These are phyloP conservation scores for Alectoris magna DNA, from an alignment of 2,797 vertebrate species.

Conservation along the genomic window DNA sequence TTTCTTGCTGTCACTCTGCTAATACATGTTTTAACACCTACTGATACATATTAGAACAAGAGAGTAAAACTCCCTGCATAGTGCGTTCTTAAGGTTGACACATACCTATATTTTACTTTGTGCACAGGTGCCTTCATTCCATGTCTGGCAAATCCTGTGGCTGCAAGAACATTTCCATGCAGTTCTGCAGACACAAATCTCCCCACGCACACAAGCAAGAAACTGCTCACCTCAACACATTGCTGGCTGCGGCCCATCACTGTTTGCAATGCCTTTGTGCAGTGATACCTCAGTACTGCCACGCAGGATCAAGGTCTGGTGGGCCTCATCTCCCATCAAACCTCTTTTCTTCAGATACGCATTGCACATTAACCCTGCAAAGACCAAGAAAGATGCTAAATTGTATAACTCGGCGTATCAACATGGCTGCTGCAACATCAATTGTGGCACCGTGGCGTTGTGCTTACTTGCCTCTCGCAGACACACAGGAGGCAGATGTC, in stretches of 20 bases:
- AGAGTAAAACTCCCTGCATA: background rate
- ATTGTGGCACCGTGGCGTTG: background rate
- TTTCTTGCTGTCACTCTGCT: background rate
- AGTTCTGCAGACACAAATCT: background rate
- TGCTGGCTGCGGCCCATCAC: background rate
- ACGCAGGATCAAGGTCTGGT: background rate
- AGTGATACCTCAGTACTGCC: background rate
- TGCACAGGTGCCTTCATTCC: background rate
- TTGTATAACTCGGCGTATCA: background rate
- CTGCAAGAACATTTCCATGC: background rate
- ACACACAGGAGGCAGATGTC: fast-evolving
- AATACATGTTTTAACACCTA: background rate
- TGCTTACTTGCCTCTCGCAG: background rate
- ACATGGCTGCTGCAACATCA: background rate
- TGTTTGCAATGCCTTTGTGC: background rate
- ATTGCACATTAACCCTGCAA: background rate
- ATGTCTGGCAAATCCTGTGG: background rate
- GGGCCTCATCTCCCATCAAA: background rate
- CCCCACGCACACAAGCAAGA: background rate
- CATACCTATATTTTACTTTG: background rate
- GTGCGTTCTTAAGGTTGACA: background rate
- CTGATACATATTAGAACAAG: background rate
- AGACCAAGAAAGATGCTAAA: background rate
- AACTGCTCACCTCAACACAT: background rate
- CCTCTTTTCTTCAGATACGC: background rate